These are phyloP conservation scores for Zaprionus africanus DNA, from an alignment of 1,140 invertebrate genomes.

Conservation along the genomic window DNA sequence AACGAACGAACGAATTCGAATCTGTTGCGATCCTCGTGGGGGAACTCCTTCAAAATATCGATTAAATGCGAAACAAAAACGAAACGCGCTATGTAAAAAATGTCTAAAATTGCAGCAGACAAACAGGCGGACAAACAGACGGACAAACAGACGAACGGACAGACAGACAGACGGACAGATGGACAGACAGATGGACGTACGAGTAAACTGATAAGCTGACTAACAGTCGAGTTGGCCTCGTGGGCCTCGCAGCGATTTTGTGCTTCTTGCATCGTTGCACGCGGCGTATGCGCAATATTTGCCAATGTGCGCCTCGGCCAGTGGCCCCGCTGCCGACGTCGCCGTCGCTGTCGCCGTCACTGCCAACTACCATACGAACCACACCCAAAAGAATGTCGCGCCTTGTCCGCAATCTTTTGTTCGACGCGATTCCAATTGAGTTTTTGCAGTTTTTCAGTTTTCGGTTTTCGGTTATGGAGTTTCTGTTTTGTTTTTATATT, in stretches of 20 bases:
- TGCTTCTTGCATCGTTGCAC: constrained; percentile 33
- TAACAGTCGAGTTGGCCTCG: background rate
- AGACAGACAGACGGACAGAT: background rate
- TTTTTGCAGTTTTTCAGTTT: constrained; percentile 29
- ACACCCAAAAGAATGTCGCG: constrained; percentile 50
- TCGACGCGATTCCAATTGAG: constrained; percentile 31
- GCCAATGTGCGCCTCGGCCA: constrained; percentile 6
- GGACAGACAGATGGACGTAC: background rate
- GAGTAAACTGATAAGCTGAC: background rate
- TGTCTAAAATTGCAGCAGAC: constrained; percentile 6
- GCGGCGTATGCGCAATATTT: constrained; percentile 53
- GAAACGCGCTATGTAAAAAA: background rate
- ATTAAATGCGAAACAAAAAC: background rate
- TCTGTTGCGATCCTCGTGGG: background rate
- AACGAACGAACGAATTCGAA: background rate
- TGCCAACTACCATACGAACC: constrained; percentile 22
- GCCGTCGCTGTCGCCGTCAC: background rate
- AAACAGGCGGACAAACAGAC: background rate
- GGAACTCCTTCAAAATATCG: background rate
- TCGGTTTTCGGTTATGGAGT: background rate
- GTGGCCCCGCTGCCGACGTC: constrained; percentile 10
- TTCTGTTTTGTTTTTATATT: background rate
- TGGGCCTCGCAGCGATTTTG: constrained; percentile 1
- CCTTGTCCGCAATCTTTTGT: constrained; percentile 45
- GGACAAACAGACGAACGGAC: background rate